These are phyloP conservation scores for Xiphophorus hellerii DNA, from an alignment of 2,113 vertebrate genomes.

Conservation along the genomic window DNA sequence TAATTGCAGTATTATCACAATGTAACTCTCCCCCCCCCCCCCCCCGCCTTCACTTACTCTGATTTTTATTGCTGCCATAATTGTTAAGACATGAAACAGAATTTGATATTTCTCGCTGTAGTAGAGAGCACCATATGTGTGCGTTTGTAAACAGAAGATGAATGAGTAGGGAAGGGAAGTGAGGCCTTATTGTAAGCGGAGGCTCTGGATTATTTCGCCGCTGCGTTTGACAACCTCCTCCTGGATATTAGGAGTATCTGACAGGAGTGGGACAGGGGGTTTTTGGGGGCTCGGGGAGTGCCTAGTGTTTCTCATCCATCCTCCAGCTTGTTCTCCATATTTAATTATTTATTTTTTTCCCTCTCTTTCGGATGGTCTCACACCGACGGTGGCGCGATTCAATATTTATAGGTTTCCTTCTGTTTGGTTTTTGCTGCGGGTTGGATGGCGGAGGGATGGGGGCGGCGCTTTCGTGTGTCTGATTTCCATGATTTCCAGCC, in stretches of 20 bases:
- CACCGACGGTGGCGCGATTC: conserved; percentile 53
- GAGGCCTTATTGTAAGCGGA: conserved; percentile 46
- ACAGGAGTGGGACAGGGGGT: conserved; percentile 6
- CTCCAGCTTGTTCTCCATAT: not conserved
- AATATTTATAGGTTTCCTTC: conserved; percentile 72
- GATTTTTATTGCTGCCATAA: too few species aligned
- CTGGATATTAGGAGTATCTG: conserved; percentile 57
- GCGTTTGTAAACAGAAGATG: conserved; percentile 37
- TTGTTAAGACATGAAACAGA: conserved; percentile 60
- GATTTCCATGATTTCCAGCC: conserved; percentile 52
- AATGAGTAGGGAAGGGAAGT: conserved; percentile 51
- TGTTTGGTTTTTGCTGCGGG: conserved; percentile 59
- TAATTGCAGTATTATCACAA: too few species aligned
- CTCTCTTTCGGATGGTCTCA: conserved; percentile 31
- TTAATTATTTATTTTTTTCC: conserved; percentile 25
- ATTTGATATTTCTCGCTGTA: conserved; percentile 62
- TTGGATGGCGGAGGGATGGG: conserved; percentile 13
- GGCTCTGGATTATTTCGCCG: conserved; percentile 39
- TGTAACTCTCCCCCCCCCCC: too few species aligned
- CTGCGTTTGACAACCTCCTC: conserved; percentile 29
- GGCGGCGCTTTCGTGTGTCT: conserved; percentile 58
- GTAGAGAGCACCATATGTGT: not conserved
- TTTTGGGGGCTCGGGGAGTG: not conserved
- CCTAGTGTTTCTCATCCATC: conserved; percentile 29
- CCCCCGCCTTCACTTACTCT: too few species aligned